phyloP scores from a whole-genome alignment of 2,113 vertebrate genomes.

The Dasyurus viverrinus region DNA sequence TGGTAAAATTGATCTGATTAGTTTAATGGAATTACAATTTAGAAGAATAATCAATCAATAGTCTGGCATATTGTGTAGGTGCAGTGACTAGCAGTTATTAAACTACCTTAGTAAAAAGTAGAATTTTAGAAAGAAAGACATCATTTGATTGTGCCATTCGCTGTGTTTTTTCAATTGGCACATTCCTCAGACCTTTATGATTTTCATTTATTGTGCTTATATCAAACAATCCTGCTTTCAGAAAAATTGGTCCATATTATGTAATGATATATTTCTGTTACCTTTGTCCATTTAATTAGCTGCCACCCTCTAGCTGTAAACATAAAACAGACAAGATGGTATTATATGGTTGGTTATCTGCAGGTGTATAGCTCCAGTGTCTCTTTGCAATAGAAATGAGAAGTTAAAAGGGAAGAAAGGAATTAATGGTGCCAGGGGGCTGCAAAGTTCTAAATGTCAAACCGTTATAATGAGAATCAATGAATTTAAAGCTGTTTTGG shows the following conservation, averaged over 20 bases:
- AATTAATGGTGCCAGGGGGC: not conserved
- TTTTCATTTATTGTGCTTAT: not conserved
- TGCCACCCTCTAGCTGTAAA: not conserved
- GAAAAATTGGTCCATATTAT: not conserved
- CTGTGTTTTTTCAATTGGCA: not conserved
- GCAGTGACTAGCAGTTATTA: not conserved
- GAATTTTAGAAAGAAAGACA: not conserved
- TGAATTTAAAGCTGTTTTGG: not conserved
- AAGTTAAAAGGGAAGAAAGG: not conserved
- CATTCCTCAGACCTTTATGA: not conserved
- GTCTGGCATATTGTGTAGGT: not conserved
- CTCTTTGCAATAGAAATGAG: not conserved
- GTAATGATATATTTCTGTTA: not conserved
- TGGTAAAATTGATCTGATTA: conserved; percentile 18
- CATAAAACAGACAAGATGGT: not conserved
- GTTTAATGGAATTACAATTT: conserved; percentile 4
- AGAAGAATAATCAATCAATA: not conserved
- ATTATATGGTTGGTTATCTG: not conserved
- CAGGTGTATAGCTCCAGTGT: not conserved
- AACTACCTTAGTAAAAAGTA: conserved; percentile 8
- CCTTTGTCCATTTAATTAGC: not conserved
- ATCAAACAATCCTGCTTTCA: not conserved
- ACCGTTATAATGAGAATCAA: not conserved
- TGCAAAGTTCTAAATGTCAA: not conserved
- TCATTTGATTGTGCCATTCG: not conserved